A percentile compares a stretch with the other conserved stretches of the same genome.
Evolutionary conservation across 2,888 invertebrate genomes (phyloP).

Genomic region (Gastrophysa polygoni): DNA sequence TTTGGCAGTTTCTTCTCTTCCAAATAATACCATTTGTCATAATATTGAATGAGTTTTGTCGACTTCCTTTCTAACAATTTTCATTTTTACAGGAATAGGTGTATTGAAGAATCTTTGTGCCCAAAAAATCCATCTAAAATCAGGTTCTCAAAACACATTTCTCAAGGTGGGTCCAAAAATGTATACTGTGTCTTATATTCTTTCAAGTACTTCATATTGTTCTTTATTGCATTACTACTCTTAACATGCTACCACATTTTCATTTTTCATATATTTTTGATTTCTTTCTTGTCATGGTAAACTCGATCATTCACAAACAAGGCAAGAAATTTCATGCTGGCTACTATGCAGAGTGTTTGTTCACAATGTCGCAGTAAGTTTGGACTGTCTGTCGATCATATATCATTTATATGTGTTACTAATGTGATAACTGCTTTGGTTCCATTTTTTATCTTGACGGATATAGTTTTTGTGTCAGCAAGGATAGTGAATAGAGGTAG

Average conservation of each 20-base stretch:
- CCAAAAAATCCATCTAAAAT: conserved; percentile 74
- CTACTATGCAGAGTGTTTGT: conserved; percentile 56
- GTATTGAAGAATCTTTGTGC: conserved; percentile 70
- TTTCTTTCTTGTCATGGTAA: conserved; percentile 38
- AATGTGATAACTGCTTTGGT: conserved; percentile 15
- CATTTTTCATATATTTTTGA: conserved; percentile 23
- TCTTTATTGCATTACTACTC: conserved; percentile 19
- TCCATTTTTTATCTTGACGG: conserved; percentile 1
- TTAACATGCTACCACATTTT: conserved; percentile 16
- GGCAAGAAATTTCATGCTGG: conserved; percentile 58
- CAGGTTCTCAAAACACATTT: conserved; percentile 64
- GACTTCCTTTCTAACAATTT: too few species aligned
- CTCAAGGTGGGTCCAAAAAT: conserved; percentile 37
- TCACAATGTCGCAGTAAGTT: conserved; percentile 60
- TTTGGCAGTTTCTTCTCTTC: too few species aligned
- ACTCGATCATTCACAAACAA: conserved; percentile 43
- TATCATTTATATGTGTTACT: conserved; percentile 30
- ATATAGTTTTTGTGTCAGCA: conserved; percentile 6
- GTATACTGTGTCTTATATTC: neutral
- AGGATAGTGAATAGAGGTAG: conserved; percentile 16
- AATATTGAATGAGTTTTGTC: too few species aligned
- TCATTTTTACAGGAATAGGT: conserved; percentile 60
- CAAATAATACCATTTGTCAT: too few species aligned
- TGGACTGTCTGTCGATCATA: conserved; percentile 31
- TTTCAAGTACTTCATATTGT: neutral